Evolutionary conservation across 1,140 invertebrate genomes (phyloP).

Genomic region (Protaetia brevitarsis): DNA sequence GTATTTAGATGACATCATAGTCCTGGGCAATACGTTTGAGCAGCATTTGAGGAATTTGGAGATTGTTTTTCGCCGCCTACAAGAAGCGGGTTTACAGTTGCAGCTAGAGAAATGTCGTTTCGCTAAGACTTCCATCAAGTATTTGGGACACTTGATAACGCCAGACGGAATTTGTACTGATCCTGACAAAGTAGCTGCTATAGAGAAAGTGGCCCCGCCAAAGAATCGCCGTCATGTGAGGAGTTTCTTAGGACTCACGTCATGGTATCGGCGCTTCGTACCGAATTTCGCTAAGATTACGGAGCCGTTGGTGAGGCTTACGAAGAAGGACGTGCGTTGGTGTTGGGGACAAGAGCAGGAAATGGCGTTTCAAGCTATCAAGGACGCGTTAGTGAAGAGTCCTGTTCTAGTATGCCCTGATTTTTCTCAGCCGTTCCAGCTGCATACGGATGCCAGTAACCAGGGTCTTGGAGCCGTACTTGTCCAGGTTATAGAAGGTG

Average conservation of each 20-base stretch:
- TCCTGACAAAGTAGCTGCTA: conserved; percentile 43
- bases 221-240: neutral
- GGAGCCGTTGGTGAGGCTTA: neutral
- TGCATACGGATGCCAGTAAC: conserved; percentile 34
- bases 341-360: conserved; percentile 20
- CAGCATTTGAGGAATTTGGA: conserved; percentile 44
- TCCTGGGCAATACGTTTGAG: conserved; percentile 43
- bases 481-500: conserved; percentile 25
- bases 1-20: conserved; percentile 50
- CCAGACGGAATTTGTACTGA: conserved; percentile 43
- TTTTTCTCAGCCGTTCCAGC: conserved; percentile 32
- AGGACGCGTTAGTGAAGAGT: neutral
- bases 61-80: conserved; percentile 41
- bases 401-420: conserved; percentile 28
- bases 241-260: neutral
- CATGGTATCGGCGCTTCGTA: neutral
- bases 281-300: neutral
- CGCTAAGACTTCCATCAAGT: conserved; percentile 41
- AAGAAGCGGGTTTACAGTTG: conserved; percentile 40
- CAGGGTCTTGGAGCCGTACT: conserved; percentile 32
- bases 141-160: conserved; percentile 48
- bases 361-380: neutral
- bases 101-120: conserved; percentile 47
- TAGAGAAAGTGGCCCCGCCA: conserved; percentile 30
- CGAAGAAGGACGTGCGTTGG: conserved; percentile 6